Evolutionary conservation across 2,888 invertebrate species (phyloP), one percentile per base, ranked within the genome.

Genomic region (Aethes cnicana): DNA sequence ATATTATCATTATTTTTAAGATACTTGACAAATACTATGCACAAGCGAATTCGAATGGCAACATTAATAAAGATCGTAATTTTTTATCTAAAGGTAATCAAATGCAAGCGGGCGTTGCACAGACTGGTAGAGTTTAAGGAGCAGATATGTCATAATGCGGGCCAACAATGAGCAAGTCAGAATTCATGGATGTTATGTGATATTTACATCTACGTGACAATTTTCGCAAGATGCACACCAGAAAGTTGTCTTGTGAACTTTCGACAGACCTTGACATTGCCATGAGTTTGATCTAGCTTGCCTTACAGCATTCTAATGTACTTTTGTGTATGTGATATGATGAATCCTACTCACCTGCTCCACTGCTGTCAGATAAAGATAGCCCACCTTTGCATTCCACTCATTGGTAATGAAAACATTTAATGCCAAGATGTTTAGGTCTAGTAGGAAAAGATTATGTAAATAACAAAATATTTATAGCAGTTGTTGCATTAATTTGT

Each of bases 321-420:
- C n/a, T n/a, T n/a, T n/a, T n/a, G n/a, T n/a, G n/a, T n/a, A n/a
- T n/a, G n/a, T n/a, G n/a, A n/a, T n/a, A n/a, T n/a, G n/a, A n/a
- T n/a, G n/a, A n/a, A n/a, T n/a, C n/a, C n/a, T n/a, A n/a, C n/a
- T n/a, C n/a, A n/a, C n/a, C n/a, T n/a, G n/a, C n/a, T n/a, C n/a
- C n/a, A n/a, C n/a, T n/a, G n/a, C n/a, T n/a, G n/a, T n/a, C n/a
- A n/a, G n/a, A n/a, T n/a, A n/a, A 39, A 32, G 25, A 23, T 11
- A 32, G 21, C 47, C 47, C 32, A 48, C 39, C 39, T 14, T 39
- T 25, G 32, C 47, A 48, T 48, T 48, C 47, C 47, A 48, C 32
- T 14, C 32, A 23, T 33, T 17, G 25, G 21, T 37, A 37, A 37
- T 16, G 20, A 21, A 41, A 11, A 14, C 8, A 17, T 8, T 11